These are phyloP conservation scores for Apomyelois bistriatella DNA, from an alignment of 2,888 invertebrate genomes.

Conservation along the genomic window DNA sequence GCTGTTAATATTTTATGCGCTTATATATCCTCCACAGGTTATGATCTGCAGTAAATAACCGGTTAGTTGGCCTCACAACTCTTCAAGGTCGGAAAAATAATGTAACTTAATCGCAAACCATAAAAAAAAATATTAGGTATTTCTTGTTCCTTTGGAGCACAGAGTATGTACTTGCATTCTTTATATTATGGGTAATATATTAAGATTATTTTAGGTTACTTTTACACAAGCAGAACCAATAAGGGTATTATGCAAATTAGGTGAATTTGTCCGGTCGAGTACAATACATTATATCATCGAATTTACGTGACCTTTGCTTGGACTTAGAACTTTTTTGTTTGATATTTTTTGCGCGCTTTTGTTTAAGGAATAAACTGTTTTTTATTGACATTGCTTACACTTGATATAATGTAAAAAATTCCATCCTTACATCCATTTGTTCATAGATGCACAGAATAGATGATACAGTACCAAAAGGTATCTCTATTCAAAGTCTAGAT, in stretches of 20 bases:
- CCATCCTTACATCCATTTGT: too few relatives aligned
- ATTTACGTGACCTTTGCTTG: neutral
- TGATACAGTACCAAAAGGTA: too few relatives aligned
- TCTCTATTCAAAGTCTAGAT: too few relatives aligned
- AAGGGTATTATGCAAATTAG: neutral
- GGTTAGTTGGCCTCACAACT: slow-evolving; percentile 22
- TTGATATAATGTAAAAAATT: too few relatives aligned
- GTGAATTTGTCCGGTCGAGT: neutral
- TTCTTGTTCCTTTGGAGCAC: too few relatives aligned
- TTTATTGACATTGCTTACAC: too few relatives aligned
- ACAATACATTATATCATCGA: neutral
- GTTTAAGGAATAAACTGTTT: neutral
- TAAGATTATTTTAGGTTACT: too few relatives aligned
- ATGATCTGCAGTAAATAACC: slow-evolving; percentile 22
- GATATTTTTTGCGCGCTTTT: neutral
- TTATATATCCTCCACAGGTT: slow-evolving; percentile 1
- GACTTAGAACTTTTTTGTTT: neutral
- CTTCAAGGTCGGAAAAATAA: slow-evolving; percentile 22
- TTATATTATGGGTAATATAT: too few relatives aligned
- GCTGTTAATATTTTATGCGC: neutral
- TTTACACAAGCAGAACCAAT: too few relatives aligned
- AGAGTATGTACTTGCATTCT: too few relatives aligned
- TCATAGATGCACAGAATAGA: too few relatives aligned
- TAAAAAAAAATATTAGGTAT: too few relatives aligned
- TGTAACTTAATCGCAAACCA: slow-evolving; percentile 24